Evolutionary conservation across 2,888 invertebrate genomes (phyloP).

Genomic region (Eubasilissa splendida): DNA sequence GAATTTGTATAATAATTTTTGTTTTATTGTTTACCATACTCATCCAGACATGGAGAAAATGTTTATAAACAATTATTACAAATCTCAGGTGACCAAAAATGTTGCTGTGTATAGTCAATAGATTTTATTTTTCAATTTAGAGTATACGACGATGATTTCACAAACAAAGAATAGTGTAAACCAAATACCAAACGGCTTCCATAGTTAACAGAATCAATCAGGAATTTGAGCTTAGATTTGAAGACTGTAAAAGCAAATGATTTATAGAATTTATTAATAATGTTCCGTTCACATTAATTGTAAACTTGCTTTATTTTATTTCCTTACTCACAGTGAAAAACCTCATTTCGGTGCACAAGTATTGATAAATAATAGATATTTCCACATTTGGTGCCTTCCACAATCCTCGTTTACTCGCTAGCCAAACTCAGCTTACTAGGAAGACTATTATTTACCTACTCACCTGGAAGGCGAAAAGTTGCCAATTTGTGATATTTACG

Average conservation of each 20-base stretch:
- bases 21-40: slow-evolving; percentile 2
- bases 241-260: slow-evolving; percentile 53
- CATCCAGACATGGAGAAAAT: slow-evolving; percentile 1
- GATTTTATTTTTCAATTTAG: slow-evolving; percentile 20
- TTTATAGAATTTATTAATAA: background rate
- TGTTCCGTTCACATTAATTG: background rate
- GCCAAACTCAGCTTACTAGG: background rate
- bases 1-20: background rate
- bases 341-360: slow-evolving; percentile 10
- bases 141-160: slow-evolving; percentile 32
- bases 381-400: background rate
- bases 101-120: background rate
- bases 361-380: slow-evolving; percentile 18
- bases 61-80: background rate
- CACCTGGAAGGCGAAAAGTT: slow-evolving; percentile 30
- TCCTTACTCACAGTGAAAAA: slow-evolving; percentile 3
- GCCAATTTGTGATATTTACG: slow-evolving; percentile 54
- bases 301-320: slow-evolving; percentile 16
- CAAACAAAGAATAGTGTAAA: slow-evolving; percentile 6
- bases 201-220: slow-evolving; percentile 46
- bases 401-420: background rate
- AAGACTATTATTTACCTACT: slow-evolving; percentile 4
- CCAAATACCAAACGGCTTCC: slow-evolving; percentile 48
- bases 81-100: slow-evolving; percentile 10
- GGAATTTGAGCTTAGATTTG: slow-evolving; percentile 61